Conservation (phyloP, 2,113 vertebrate genomes). For the Fregetta grallaria region DNA sequence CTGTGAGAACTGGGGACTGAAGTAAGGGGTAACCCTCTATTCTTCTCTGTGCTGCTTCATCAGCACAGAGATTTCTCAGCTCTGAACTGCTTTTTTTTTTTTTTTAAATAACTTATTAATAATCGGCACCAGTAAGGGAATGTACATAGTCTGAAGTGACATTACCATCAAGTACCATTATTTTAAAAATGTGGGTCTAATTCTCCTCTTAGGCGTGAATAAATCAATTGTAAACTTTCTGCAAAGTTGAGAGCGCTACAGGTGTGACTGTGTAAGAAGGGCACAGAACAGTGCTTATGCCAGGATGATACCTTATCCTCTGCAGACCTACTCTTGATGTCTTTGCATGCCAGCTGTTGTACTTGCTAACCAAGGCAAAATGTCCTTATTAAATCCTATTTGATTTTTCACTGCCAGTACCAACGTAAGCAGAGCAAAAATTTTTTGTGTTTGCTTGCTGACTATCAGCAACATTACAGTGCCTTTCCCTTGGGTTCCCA, state of each 20-base stretch:
- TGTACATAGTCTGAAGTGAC: neutral
- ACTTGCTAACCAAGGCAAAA: neutral
- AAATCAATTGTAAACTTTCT: conserved; percentile 11
- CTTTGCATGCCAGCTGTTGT: neutral
- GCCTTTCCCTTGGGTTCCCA: neutral
- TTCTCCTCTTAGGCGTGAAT: neutral
- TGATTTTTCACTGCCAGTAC: neutral
- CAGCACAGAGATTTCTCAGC: neutral
- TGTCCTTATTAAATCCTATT: neutral
- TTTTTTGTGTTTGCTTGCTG: neutral
- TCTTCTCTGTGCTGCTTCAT: neutral
- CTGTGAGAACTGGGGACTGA: neutral
- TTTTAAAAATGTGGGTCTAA: neutral
- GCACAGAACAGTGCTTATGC: neutral
- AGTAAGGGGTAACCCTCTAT: neutral
- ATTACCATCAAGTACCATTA: neutral
- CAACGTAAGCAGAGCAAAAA: neutral
- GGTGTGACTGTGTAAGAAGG: neutral
- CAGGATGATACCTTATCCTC: neutral
- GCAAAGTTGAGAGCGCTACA: neutral
- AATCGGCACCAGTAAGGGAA: neutral
- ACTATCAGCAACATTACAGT: neutral
- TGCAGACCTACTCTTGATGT: neutral
- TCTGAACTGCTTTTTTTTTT: neutral
- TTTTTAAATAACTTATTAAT: neutral